Evolutionary conservation across 2,797 vertebrate genomes (phyloP).

Genomic region (Decapterus maruadsi): DNA sequence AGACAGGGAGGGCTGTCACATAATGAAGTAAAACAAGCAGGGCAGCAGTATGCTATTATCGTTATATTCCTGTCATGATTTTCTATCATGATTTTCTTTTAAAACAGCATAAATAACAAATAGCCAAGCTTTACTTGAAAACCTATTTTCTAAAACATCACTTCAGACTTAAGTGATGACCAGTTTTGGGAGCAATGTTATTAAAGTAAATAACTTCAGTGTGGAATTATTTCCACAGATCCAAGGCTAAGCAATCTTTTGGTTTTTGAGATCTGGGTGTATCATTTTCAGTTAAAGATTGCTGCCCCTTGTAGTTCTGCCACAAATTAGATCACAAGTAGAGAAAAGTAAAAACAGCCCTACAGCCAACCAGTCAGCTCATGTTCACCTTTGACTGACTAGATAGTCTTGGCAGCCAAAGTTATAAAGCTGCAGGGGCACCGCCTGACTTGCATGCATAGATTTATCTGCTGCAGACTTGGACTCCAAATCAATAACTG

Average conservation of each 20-base stretch:
- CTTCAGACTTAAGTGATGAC: background rate
- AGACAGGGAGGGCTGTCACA: conserved; percentile 20
- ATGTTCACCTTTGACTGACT: background rate
- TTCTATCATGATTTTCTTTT: background rate
- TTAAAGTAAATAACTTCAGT: background rate
- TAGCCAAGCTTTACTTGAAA: background rate
- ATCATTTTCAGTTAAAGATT: background rate
- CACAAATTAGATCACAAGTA: background rate
- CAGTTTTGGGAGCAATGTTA: background rate
- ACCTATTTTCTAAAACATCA: background rate
- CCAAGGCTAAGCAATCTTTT: background rate
- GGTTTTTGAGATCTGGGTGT: conserved; percentile 3
- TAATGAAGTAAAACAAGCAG: conserved; percentile 18
- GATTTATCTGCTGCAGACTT: background rate
- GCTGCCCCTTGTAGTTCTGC: background rate
- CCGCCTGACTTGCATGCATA: background rate
- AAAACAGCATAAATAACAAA: background rate
- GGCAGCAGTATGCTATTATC: background rate
- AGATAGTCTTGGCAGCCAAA: background rate
- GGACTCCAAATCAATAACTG: too few species aligned
- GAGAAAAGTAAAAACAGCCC: background rate
- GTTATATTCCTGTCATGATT: background rate
- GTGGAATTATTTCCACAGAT: background rate
- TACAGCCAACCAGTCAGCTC: background rate
- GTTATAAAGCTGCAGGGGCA: background rate